Conservation (phyloP, 2,113 vertebrate genomes). For the Catagonus wagneri region DNA sequence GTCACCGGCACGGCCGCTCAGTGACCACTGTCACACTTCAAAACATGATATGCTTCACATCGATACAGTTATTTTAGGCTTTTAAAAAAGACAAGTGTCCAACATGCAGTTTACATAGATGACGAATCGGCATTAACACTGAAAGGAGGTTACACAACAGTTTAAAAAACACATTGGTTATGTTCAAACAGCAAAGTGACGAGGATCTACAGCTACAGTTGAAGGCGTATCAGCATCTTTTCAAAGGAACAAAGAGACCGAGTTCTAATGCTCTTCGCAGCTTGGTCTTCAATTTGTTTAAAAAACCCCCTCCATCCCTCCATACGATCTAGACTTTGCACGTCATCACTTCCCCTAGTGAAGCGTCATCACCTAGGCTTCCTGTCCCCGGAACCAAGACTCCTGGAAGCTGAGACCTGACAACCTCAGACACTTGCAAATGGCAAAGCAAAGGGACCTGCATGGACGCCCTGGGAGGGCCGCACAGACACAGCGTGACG, state of each 20-base stretch:
- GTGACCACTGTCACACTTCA: constrained; percentile 82
- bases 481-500: constrained; percentile 71
- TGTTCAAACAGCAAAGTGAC: constrained; percentile 86
- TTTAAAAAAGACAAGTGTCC: constrained; percentile 84
- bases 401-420: constrained; percentile 61
- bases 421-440: constrained; percentile 46
- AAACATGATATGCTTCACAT: constrained; percentile 81
- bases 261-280: constrained; percentile 90
- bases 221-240: constrained; percentile 89
- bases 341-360: constrained; percentile 41
- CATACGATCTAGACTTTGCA: constrained; percentile 72
- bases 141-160: constrained; percentile 85
- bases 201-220: constrained; percentile 86
- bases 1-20: constrained; percentile 66
- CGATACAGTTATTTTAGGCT: constrained; percentile 79
- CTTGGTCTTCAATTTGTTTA: constrained; percentile 85
- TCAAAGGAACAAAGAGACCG: constrained; percentile 86
- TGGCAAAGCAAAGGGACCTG: constrained; percentile 38
- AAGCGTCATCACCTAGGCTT: background rate
- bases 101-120: constrained; percentile 85
- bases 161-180: constrained; percentile 86
- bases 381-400: constrained; percentile 60
- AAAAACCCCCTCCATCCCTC: constrained; percentile 84
- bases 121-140: constrained; percentile 86
- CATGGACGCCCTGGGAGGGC: background rate